phyloP scores from a whole-genome alignment of 2,113 vertebrate species.

The Dasyprocta punctata region DNA sequence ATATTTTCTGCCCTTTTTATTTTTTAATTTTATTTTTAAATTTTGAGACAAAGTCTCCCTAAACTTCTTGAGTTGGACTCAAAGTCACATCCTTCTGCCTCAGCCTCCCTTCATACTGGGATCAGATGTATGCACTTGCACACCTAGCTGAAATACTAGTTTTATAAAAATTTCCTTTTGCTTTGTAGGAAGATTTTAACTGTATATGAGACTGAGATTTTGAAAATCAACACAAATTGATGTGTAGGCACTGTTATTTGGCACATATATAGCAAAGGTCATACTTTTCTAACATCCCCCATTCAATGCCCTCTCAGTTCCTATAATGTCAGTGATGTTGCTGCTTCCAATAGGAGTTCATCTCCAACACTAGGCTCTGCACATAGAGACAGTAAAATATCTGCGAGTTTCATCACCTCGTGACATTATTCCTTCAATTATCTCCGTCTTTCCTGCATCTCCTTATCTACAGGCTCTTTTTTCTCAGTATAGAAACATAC shows the following conservation, averaged over 20 bases:
- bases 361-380: background rate
- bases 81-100: background rate
- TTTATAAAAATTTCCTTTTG: background rate
- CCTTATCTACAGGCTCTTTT: background rate
- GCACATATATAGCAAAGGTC: background rate
- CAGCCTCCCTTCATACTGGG: background rate
- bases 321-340: background rate
- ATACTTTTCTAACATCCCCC: background rate
- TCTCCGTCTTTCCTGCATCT: background rate
- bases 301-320: background rate
- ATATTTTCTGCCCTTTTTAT: background rate
- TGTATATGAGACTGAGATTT: background rate
- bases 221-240: background rate
- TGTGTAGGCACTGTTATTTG: background rate
- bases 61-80: background rate
- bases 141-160: background rate
- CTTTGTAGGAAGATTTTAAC: background rate
- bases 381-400: background rate
- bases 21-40: background rate
- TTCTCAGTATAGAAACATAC: background rate
- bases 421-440: background rate
- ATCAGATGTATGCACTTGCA: background rate
- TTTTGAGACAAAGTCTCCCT: background rate
- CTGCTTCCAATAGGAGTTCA: background rate
- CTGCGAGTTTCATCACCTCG: background rate